A percentile compares a stretch with the other conserved stretches of the same genome.
These are phyloP conservation scores for Anguilla obscura DNA, from an alignment of 2,797 vertebrate species.

Conservation along the genomic window DNA sequence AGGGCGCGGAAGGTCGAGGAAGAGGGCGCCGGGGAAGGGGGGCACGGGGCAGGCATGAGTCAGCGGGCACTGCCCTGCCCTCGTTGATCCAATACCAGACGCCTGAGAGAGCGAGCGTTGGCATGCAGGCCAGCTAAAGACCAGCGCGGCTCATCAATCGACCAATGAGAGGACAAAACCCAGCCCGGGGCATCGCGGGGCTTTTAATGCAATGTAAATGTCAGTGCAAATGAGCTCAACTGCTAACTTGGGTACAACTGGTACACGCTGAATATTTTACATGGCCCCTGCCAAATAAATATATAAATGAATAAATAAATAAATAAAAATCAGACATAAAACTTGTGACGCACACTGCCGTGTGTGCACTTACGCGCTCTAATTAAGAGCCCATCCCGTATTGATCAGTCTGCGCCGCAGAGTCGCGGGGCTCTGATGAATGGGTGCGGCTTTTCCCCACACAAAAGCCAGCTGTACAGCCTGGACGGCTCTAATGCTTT, in stretches of 20 bases:
- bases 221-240: background rate
- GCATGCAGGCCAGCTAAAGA: background rate
- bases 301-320: background rate
- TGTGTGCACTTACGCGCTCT: background rate
- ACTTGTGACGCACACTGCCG: background rate
- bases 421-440: background rate
- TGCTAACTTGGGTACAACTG: background rate
- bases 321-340: background rate
- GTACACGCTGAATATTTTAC: background rate
- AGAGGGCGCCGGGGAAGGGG: background rate
- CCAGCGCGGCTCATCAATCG: background rate
- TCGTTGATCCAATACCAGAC: background rate
- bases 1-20: background rate
- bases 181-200: background rate
- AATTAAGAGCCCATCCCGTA: background rate
- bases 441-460: background rate
- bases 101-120: background rate
- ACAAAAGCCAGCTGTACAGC: background rate
- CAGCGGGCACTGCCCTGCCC: background rate
- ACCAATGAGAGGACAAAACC: background rate
- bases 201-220: background rate
- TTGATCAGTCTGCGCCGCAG: background rate
- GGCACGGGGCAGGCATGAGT: background rate
- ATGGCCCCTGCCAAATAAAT: background rate
- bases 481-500: background rate